phyloP scores from a whole-genome alignment of 2,797 vertebrate genomes.

The Gallinago solitaria region DNA sequence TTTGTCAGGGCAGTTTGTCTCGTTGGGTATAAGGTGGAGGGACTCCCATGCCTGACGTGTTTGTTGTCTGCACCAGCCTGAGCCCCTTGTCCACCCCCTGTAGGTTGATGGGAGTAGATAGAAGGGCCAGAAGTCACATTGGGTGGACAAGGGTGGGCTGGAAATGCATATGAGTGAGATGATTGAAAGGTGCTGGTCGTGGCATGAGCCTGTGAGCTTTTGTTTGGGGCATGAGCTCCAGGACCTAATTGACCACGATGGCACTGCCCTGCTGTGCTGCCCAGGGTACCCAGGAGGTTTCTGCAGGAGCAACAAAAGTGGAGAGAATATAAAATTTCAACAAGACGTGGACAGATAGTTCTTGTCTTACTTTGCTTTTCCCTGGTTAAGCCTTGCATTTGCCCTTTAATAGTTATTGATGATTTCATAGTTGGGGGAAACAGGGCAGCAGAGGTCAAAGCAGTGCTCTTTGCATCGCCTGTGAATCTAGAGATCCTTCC shows the following conservation, averaged over 20 bases:
- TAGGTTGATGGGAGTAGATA: not conserved
- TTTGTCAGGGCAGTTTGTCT: not conserved
- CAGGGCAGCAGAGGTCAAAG: not conserved
- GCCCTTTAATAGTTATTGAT: not conserved
- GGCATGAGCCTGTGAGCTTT: not conserved
- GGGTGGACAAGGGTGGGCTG: not conserved
- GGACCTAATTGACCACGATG: fast-evolving
- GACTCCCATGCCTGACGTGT: not conserved
- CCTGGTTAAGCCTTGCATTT: not conserved
- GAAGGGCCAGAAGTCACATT: not conserved
- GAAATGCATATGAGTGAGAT: not conserved
- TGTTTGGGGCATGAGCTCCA: not conserved
- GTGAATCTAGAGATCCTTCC: not conserved
- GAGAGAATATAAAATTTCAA: not conserved
- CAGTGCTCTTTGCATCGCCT: not conserved
- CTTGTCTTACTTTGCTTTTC: not conserved
- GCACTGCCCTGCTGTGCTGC: not conserved
- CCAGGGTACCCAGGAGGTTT: not conserved
- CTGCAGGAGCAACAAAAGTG: not conserved
- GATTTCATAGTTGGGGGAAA: not conserved
- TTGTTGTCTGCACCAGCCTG: not conserved
- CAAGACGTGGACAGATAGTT: fast-evolving
- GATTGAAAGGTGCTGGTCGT: not conserved
- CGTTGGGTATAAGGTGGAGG: fast-evolving
- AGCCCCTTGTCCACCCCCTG: not conserved